Conservation (phyloP, 2,888 invertebrate genomes). For the Andrena flavipes region DNA sequence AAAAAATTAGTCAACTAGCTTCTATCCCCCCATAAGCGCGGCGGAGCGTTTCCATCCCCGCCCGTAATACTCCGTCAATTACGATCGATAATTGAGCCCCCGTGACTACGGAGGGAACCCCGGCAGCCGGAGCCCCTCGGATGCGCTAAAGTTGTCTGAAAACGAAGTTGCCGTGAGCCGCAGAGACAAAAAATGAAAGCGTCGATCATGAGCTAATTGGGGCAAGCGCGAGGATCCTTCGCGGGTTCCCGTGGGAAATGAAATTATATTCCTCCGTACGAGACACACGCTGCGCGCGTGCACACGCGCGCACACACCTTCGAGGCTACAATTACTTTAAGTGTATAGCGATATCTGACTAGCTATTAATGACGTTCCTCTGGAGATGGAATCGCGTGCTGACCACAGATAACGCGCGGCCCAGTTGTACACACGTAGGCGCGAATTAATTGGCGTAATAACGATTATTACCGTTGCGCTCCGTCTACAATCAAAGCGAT, state of each 20-base stretch:
- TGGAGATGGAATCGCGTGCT: conserved; percentile 72
- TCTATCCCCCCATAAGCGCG: no score
- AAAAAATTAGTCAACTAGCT: no score
- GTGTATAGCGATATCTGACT: conserved; percentile 72
- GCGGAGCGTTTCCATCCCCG: conserved; percentile 20
- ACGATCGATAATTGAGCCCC: conserved; percentile 60
- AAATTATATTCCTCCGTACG: conserved; percentile 63
- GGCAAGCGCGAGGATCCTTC: conserved; percentile 51
- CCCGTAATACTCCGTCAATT: conserved; percentile 45
- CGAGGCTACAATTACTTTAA: conserved; percentile 71
- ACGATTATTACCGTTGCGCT: conserved; percentile 64
- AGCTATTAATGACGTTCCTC: conserved; percentile 74
- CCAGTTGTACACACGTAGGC: conserved; percentile 63
- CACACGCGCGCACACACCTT: conserved; percentile 30
- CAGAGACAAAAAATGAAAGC: conserved; percentile 48
- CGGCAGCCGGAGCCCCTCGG: conserved; percentile 19
- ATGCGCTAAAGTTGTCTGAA: conserved; percentile 34
- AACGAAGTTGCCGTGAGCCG: conserved; percentile 19
- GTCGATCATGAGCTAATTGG: conserved; percentile 66
- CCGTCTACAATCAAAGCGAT: conserved; percentile 57
- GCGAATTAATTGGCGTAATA: conserved; percentile 73
- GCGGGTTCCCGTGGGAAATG: conserved; percentile 70
- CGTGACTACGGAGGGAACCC: not conserved
- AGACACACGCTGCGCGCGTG: conserved; percentile 29
- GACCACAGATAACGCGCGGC: conserved; percentile 64